Evolutionary conservation across 2,888 invertebrate genomes (phyloP).

Genomic region (Caenorhabditis afra): DNA sequence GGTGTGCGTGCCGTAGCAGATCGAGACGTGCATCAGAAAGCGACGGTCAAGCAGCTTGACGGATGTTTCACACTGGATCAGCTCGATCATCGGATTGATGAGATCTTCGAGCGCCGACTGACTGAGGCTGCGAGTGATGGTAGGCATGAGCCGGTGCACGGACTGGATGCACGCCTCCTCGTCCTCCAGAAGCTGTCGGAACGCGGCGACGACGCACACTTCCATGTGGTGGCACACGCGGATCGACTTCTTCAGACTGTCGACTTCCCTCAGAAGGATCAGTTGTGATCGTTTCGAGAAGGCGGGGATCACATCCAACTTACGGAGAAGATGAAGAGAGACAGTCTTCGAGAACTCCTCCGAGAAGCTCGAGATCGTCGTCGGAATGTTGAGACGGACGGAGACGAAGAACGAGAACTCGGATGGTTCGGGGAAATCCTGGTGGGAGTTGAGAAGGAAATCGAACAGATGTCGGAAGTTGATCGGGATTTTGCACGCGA

Average conservation of each 20-base stretch:
- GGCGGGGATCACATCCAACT: constrained; percentile 19
- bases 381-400: constrained; percentile 39
- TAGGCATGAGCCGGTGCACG: constrained; percentile 66
- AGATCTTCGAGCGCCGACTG: constrained; percentile 58
- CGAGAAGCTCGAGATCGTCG: constrained; percentile 27
- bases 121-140: constrained; percentile 61
- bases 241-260: constrained; percentile 56
- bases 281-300: constrained; percentile 54
- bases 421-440: constrained; percentile 47
- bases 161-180: constrained; percentile 62
- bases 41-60: constrained; percentile 75
- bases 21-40: constrained; percentile 74
- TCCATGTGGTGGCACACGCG: constrained; percentile 51
- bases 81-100: constrained; percentile 62
- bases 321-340: constrained; percentile 40
- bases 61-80: constrained; percentile 68
- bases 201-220: constrained; percentile 57
- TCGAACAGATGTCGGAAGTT: constrained; percentile 46
- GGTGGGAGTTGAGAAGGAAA: constrained; percentile 25
- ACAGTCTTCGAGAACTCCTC: constrained; percentile 38
- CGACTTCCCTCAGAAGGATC: constrained; percentile 58
- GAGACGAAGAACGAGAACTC: constrained; percentile 44
- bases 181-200: constrained; percentile 61
- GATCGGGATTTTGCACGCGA: constrained; percentile 17
- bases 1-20: constrained; percentile 71